Evolutionary conservation across 2,888 invertebrate genomes (phyloP).

Genomic region (Dolomedes plantarius): DNA sequence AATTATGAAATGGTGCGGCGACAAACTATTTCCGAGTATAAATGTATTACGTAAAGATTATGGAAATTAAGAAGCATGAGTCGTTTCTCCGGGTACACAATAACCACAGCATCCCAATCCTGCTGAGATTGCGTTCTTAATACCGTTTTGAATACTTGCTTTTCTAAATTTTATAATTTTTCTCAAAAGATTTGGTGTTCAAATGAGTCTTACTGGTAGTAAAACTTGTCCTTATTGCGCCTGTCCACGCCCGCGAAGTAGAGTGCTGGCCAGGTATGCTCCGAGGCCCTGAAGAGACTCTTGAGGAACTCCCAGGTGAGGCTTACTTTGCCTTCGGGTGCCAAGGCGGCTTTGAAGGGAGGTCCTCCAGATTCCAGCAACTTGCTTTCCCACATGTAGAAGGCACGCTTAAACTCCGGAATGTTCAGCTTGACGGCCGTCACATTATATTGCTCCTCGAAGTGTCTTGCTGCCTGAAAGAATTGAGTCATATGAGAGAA

Average conservation of each 20-base stretch:
- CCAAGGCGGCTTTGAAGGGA: constrained; percentile 71
- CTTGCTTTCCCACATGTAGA: constrained; percentile 77
- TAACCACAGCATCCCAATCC: no score
- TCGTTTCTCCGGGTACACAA: no score
- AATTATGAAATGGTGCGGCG: no score
- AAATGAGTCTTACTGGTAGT: constrained; percentile 10
- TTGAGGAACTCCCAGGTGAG: constrained; percentile 29
- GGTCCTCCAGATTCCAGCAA: constrained; percentile 74
- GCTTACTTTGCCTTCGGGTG: constrained; percentile 76
- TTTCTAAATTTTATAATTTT: no score
- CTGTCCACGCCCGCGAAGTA: constrained; percentile 79
- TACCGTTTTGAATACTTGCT: no score
- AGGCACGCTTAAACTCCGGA: constrained; percentile 76
- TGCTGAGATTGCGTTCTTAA: no score
- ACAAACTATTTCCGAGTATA: no score
- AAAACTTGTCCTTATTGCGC: constrained; percentile 1
- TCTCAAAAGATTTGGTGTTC: no score
- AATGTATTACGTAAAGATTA: no score
- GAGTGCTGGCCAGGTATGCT: constrained; percentile 28
- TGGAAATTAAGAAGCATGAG: no score
- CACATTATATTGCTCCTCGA: constrained; percentile 80
- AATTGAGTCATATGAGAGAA: no score
- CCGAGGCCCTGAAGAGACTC: background rate
- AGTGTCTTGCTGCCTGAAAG: constrained; percentile 70
- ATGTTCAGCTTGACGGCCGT: constrained; percentile 81